Conservation (phyloP, 2,888 invertebrate species). For the Polyommatus icarus region DNA sequence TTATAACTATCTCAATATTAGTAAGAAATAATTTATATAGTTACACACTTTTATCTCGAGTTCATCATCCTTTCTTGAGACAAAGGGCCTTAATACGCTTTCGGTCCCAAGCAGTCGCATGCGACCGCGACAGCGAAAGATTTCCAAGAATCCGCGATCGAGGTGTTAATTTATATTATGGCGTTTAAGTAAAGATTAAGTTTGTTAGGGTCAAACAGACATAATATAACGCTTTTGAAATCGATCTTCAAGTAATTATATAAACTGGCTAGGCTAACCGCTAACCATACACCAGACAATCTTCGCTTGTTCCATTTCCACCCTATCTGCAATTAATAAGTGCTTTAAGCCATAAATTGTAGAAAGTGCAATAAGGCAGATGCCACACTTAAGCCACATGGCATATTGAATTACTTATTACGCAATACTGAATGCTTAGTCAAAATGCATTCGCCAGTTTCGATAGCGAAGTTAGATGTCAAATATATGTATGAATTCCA, state of each 20-base stretch:
- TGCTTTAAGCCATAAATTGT: not conserved
- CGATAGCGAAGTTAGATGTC: no score
- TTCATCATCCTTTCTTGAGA: no score
- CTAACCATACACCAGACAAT: not conserved
- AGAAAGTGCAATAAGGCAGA: constrained; percentile 16
- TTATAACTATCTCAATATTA: no score
- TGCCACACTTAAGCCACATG: constrained; percentile 4
- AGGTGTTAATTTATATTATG: no score
- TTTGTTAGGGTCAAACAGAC: not conserved
- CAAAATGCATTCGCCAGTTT: not conserved
- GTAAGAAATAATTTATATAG: no score
- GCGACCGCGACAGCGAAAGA: no score
- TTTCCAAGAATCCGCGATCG: no score
- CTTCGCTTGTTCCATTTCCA: not conserved
- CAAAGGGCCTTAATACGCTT: no score
- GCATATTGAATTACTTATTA: not conserved
- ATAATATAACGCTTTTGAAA: not conserved
- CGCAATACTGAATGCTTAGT: not conserved
- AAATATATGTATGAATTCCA: no score
- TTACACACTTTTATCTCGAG: no score
- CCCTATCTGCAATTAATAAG: not conserved
- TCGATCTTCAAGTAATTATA: not conserved
- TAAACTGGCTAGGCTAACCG: not conserved
- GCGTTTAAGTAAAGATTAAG: no score
- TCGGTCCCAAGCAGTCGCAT: no score